A percentile compares a stretch with the other conserved stretches of the same genome.
Evolutionary conservation across 2,888 invertebrate species (phyloP).

Genomic region (Fragum fragum): DNA sequence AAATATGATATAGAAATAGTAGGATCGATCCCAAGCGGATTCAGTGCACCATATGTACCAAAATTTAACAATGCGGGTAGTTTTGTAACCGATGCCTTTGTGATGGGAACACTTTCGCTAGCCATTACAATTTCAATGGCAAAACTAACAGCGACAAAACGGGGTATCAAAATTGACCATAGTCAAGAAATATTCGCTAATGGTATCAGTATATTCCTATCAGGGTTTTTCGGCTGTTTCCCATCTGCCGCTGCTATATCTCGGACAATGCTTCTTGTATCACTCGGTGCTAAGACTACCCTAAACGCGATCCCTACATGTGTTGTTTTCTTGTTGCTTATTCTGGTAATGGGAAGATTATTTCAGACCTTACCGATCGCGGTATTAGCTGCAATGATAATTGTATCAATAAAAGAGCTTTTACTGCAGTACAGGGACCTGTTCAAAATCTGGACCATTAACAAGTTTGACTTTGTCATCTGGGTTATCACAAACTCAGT

Average conservation of each 20-base stretch:
- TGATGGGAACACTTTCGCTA: conserved; percentile 75
- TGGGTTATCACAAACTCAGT: conserved; percentile 78
- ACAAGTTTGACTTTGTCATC: conserved; percentile 91
- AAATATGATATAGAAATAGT: conserved; percentile 68
- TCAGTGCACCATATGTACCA: conserved; percentile 75
- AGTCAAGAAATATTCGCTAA: conserved; percentile 86
- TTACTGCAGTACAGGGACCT: conserved; percentile 91
- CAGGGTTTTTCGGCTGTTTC: conserved; percentile 86
- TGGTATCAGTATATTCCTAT: conserved; percentile 82
- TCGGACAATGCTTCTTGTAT: conserved; percentile 77
- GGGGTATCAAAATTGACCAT: conserved; percentile 82
- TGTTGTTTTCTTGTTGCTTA: conserved; percentile 78
- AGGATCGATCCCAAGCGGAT: conserved; percentile 77
- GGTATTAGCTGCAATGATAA: conserved; percentile 87
- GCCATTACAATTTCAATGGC: conserved; percentile 81
- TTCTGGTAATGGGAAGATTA: conserved; percentile 79
- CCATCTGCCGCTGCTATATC: conserved; percentile 85
- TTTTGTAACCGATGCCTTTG: conserved; percentile 68
- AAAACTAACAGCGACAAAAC: conserved; percentile 83
- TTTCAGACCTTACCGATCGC: conserved; percentile 80
- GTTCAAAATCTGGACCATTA: conserved; percentile 91
- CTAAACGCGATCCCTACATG: conserved; percentile 75
- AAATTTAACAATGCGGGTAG: conserved; percentile 44
- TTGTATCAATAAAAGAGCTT: conserved; percentile 86
- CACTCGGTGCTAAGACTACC: conserved; percentile 80